Evolutionary conservation across 2,797 vertebrate genomes (phyloP).

Genomic region (Kryptolebias ocellatus): DNA sequence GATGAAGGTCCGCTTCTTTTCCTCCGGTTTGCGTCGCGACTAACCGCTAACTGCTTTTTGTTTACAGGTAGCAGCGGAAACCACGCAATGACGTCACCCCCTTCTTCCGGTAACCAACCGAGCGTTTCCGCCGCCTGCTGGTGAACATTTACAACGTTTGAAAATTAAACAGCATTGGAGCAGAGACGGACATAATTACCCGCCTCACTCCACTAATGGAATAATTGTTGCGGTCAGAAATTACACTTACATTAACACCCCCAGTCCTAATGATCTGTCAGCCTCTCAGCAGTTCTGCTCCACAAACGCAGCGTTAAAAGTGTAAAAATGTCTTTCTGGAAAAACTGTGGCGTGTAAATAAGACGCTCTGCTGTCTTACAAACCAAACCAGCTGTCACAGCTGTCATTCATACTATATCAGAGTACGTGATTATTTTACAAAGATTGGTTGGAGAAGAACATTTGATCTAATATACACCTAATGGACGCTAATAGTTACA

Average conservation of each 20-base stretch:
- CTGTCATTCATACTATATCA: too few species aligned
- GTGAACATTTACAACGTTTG: background rate
- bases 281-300: conserved; percentile 38
- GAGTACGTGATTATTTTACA: too few species aligned
- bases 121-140: background rate
- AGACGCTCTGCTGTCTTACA: background rate
- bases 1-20: background rate
- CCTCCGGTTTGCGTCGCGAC: background rate
- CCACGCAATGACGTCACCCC: conserved; percentile 12
- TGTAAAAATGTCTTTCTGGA: conserved; percentile 6
- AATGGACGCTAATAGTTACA: too few species aligned
- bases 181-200: too few species aligned
- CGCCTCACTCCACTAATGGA: too few species aligned
- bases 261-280: conserved; percentile 19
- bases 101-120: background rate
- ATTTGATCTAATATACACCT: too few species aligned
- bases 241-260: conserved; percentile 29
- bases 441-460: too few species aligned
- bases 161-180: too few species aligned
- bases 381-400: background rate
- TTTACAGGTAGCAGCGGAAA: conserved; percentile 64
- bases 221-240: conserved; percentile 13
- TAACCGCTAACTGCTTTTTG: conserved; percentile 43
- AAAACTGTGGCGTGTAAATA: conserved; percentile 5
- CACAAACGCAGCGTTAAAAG: conserved; percentile 16